Base-by-base conservation (phyloP, 2,888 invertebrate species). In the Adelphocoris suturalis region DNA sequence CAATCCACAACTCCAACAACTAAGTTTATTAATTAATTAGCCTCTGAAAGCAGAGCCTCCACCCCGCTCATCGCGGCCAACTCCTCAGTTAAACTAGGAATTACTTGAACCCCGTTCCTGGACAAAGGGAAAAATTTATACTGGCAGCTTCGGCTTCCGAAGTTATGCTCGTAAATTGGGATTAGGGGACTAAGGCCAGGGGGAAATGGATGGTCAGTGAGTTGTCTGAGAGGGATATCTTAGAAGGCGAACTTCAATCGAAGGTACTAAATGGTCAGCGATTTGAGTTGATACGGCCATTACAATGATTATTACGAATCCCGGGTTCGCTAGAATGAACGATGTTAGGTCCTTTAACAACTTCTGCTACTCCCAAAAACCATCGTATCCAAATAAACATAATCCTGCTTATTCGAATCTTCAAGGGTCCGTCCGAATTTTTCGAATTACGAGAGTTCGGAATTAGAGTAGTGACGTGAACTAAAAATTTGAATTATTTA, bases 21-120 rank as follows among this genome's bases (percentile, higher is more conserved):
- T 90, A 90, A 90, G 90, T 90, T 90, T 90, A 90, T 90, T 90
- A 90, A 90, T 90, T 90, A 90, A 90, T 90, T 90, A 90, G 88
- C 90, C 47, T 48, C 80, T 78, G 48, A 81, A 55, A 81, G 57
- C 80, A 89, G 55, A 78, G 55, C 80, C 27, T 23, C 57, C 89
- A 13, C 52, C 55, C 78, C 37, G 46, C 27, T n/a, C 28, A 14
- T 12, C 47, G n/a, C 76, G 13, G 37, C n/a, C 75, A 68, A 61
- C 85, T 61, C 57, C 85, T 85, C 85, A 57, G 85, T 28, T 37
- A 47, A 85, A 85, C 61, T 85, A 75, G 90, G 90, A 84, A 87
- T 87, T 75, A 86, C 90, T 47, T 68, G 75, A 86, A 86, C 61
- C 37, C 57, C 37, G 47, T 82, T 57, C 27, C 23, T 37, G 85